Base-by-base conservation (phyloP, 2,888 invertebrate genomes). In the Apodemia duryi region DNA sequence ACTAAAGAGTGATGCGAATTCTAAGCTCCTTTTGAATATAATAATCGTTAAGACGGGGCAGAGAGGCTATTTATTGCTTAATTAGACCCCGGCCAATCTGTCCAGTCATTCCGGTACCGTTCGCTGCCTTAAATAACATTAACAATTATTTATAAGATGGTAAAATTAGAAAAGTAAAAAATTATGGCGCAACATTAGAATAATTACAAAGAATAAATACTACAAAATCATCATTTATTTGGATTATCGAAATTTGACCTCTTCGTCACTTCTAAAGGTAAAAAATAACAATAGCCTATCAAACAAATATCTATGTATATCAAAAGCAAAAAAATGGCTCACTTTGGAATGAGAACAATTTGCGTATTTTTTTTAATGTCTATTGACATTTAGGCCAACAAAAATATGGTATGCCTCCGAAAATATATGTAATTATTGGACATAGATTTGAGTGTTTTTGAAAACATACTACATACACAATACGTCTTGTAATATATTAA, bases 1-100 rank as follows among this genome's bases (percentile, higher is more conserved):
- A 88, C 88, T 72, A 68, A 84, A 84, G 86, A 91, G 85, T 90
- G 91, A 91, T 91, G 90, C 84, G 88, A 91, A 90, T 91, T 85
- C 89, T 90, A 88, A 91, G 83, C 77, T 78, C 74, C 79, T 83
- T 88, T 87, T 86, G 84, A 89, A 88, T 86, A 89, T 86, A 85
- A 89, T 89, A 88, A 88, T 83, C 85, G 85, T 88, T 84, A 83
- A 60, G n/a, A 35, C 57, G 57, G 68, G 67, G 68, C 69, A 70
- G 2, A 13, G 38, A 43, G 76, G 79, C 84, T 91, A 90, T 91
- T 91, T 91, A 91, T 91, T 84, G 90, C 89, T 91, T 90, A 91
- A 91, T 91, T 90, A 90, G 82, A 85, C 81, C 81, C 77, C 72
- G 71, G 71, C 69, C 70, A 70, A 77, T 71, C 75, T 78, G 81